Base-by-base conservation (phyloP, 1,140 invertebrate genomes). In the Aphelenchoides besseyi region DNA sequence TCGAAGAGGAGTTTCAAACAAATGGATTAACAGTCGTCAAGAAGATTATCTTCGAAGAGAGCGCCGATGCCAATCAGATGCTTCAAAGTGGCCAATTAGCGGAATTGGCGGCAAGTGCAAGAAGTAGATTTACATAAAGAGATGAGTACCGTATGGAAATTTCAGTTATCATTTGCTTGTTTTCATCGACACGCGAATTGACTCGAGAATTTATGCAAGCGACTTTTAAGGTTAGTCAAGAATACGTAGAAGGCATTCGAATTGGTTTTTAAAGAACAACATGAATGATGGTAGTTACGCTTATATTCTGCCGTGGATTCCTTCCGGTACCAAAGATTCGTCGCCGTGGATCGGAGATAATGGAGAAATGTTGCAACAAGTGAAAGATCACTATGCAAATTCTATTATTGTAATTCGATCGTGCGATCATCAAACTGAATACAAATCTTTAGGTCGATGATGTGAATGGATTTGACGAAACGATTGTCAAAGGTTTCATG, bases 391-490 rank as follows among this genome's bases (percentile, higher is more conserved):
- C 37, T 83, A 83, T 70, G 70, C 78, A 26, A 83, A 83, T 69
- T 70, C 82, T 28, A 84, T 83, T 32, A 83, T 83, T 37, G 80
- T 81, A 70, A n/a, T n/a, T n/a, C n/a, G n/a, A n/a, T n/a, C n/a
- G n/a, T n/a, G n/a, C n/a, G n/a, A n/a, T n/a, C n/a, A 73, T 71
- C 18, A 3, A 3, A 54, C 52, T 26, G 52, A 28, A 54, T 26
- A 54, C 52, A 28, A 28, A 54, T 9, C n/a, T 82, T 74, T 55
- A 82, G 79, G 77, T 82, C 36, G 81, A 83, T 73, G 81, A 83
- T 57, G 81, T 84, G 0, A 83, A 83, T 61, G 81, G 82, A 1
- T 83, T 83, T 62, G 81, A 83, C 63, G 74, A 83, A 63, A 37
- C 77, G 0, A 35, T 82, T 28, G 64, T 84, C 35, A 72, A 70